Conservation (phyloP, 2,797 vertebrate species). For the Margarornis squamiger region DNA sequence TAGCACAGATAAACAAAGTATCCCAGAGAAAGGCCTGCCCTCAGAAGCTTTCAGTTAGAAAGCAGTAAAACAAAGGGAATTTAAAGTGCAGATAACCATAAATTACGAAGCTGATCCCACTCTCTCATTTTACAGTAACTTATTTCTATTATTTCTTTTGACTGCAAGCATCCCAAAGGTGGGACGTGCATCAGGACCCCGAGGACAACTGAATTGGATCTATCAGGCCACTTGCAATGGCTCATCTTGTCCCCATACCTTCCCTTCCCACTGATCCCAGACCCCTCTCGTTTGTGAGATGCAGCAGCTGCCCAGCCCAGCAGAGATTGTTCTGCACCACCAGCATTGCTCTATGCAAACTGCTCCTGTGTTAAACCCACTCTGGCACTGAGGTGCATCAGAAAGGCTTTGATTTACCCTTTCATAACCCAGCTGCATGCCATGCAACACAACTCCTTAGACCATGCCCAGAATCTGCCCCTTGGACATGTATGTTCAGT, state of each 20-base stretch:
- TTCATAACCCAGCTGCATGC: not conserved
- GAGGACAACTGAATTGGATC: not conserved
- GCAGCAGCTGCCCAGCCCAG: rapidly evolving
- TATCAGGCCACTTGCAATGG: not conserved
- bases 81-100: not conserved
- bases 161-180: not conserved
- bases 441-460: not conserved
- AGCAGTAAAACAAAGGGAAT: not conserved
- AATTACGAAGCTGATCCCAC: not conserved
- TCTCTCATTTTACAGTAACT: not conserved
- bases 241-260: not conserved
- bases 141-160: not conserved
- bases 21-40: not conserved
- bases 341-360: not conserved
- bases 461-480: not conserved
- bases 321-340: rapidly evolving
- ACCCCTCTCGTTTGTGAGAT: rapidly evolving
- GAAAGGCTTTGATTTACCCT: not conserved
- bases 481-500: not conserved
- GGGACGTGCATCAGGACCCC: not conserved
- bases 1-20: constrained; percentile 23
- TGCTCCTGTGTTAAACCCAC: not conserved
- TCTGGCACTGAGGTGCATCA: not conserved
- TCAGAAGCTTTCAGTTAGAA: not conserved
- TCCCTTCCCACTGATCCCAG: not conserved